A percentile compares a stretch with the other conserved stretches of the same genome.
phyloP scores from a whole-genome alignment of 2,888 invertebrate species.

The Cepaea hortensis region DNA sequence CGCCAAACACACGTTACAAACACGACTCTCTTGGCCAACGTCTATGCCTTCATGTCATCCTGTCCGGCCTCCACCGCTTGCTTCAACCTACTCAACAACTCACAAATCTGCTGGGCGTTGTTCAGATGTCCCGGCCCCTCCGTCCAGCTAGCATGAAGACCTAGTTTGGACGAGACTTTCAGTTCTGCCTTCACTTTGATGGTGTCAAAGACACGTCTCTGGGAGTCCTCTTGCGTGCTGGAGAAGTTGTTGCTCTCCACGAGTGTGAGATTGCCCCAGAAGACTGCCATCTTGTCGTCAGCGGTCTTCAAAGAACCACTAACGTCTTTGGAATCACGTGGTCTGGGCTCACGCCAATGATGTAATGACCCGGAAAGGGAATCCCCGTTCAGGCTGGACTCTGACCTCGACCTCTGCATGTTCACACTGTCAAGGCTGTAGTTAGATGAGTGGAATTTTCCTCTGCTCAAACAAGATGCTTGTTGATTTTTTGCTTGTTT shows the following conservation, averaged over 20 bases:
- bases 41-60: neutral
- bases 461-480: too few species aligned
- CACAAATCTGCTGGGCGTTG: neutral
- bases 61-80: conserved; percentile 2
- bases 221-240: neutral
- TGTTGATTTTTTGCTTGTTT: neutral
- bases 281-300: neutral
- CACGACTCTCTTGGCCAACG: neutral
- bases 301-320: neutral
- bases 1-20: too few species aligned
- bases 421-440: neutral
- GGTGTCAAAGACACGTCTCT: neutral
- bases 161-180: conserved; percentile 18
- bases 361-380: too few species aligned
- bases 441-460: neutral
- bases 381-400: neutral
- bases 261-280: neutral
- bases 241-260: neutral
- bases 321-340: too few species aligned
- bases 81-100: conserved; percentile 3
- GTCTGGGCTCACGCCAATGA: neutral
- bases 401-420: neutral
- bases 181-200: conserved; percentile 32
- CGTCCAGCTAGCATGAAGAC: conserved; percentile 6
- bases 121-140: neutral